Evolutionary conservation across 2,797 vertebrate species (phyloP).

Genomic region (Aulostomus chinensis): DNA sequence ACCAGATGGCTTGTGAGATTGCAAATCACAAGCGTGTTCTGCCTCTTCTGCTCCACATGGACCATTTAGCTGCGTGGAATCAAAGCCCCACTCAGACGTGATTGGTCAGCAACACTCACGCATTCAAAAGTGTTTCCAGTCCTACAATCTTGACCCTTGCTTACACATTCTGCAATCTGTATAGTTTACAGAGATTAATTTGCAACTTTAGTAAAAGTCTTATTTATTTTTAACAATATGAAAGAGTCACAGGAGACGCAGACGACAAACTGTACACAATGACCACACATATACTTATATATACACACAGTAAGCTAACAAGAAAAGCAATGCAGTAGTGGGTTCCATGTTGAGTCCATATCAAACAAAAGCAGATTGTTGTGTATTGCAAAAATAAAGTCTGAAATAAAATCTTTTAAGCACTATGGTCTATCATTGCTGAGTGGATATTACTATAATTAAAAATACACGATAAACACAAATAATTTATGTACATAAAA

Average conservation of each 20-base stretch:
- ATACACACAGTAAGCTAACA: too few species aligned
- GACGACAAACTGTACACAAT: slow-evolving; percentile 29
- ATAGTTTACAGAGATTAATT: too few species aligned
- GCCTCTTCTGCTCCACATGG: too few species aligned
- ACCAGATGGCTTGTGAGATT: too few species aligned
- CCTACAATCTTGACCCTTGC: too few species aligned
- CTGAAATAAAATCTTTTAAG: neutral
- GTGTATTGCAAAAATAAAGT: neutral
- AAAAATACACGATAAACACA: slow-evolving; percentile 22
- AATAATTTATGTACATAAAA: slow-evolving; percentile 64
- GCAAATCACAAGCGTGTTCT: too few species aligned
- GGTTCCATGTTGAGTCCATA: slow-evolving; percentile 5
- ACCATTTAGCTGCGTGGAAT: too few species aligned
- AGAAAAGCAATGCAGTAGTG: neutral
- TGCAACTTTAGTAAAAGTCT: slow-evolving; percentile 25
- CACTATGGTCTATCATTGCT: neutral
- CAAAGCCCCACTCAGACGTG: too few species aligned
- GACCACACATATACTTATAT: too few species aligned
- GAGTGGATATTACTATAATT: slow-evolving; percentile 1
- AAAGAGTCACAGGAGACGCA: slow-evolving; percentile 17
- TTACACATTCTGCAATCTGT: too few species aligned
- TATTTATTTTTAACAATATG: slow-evolving; percentile 38
- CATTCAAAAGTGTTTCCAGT: too few species aligned
- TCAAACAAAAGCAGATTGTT: neutral
- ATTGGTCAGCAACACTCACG: too few species aligned